Base-by-base conservation (phyloP, 2,113 vertebrate species). In the Alces alces region DNA sequence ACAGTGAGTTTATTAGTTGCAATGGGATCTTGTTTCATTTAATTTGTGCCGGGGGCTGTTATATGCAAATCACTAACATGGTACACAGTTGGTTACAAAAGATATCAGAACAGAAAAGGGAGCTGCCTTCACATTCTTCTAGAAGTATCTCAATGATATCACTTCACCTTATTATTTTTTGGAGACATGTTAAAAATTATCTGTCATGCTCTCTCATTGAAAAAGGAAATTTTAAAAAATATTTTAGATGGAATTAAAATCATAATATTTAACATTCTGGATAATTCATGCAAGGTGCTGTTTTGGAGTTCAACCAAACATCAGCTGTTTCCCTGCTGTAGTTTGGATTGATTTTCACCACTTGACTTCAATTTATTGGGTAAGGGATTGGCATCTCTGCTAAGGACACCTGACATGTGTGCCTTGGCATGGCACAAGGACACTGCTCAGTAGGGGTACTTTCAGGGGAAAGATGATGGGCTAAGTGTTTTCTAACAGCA, bases 1-100 rank as follows among this genome's bases (percentile, higher is more conserved):
- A 97, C 25, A 89, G 86, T 91, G 82, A 96, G 96, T 97, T 97
- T 97, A 98, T 97, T 95, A 95, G 96, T 83, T 91, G 89, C 91
- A n/a, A 7, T 86, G 97, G 97, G 96, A 97, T 25, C 54, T 88
- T 83, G 89, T 91, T 97, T 45, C 61, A 91, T 89, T 97, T 96
- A 93, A 95, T 97, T 94, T 94, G 95, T 96, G 96, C 95, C 96
- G 78, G 97, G 97, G 96, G 91, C 86, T 82, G 60, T 85, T 93
- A 70, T 28, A 97, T 97, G 97, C 95, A 98, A 98, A 98, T 97
- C 70, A 88, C 39, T 93, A 91, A 91, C 91, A 73, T 2, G 23
- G 45, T 43, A 84, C 78, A 86, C 52, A 96, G 57, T 92, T 87
- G 79, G 36, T 94, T 96, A 89, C 86, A 89, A 94, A 97, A 70